Conservation (phyloP, 2,888 invertebrate species). For the Tenthredo amoena region DNA sequence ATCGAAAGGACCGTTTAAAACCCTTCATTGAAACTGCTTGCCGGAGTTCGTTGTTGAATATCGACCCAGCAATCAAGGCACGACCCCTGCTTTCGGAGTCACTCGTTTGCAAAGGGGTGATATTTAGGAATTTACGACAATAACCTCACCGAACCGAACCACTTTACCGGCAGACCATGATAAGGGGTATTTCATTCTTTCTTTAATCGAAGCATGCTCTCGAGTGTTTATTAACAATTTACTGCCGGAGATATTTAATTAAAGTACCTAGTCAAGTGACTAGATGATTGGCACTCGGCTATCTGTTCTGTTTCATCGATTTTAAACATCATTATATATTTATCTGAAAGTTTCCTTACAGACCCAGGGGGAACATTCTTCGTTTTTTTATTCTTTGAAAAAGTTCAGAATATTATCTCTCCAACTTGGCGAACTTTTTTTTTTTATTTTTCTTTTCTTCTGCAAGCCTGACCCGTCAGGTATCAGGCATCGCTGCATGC, state of each 20-base stretch:
- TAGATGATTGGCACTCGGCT: constrained; percentile 28
- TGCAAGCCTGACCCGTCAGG: constrained; percentile 2
- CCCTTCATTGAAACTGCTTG: constrained; percentile 35
- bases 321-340: neutral
- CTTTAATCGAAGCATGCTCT: constrained; percentile 23
- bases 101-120: constrained; percentile 34
- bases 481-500: constrained; percentile 36
- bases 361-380: neutral
- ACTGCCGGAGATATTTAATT: constrained; percentile 28
- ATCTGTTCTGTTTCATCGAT: constrained; percentile 13
- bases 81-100: neutral
- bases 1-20: constrained; percentile 42
- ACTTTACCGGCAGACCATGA: constrained; percentile 10
- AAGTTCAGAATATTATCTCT: constrained; percentile 1
- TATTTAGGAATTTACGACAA: constrained; percentile 42
- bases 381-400: neutral
- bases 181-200: constrained; percentile 42
- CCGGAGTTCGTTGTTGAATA: constrained; percentile 27
- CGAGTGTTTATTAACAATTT: constrained; percentile 47
- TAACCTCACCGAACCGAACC: neutral
- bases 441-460: too few relatives aligned
- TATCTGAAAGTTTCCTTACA: neutral
- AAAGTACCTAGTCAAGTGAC: constrained; percentile 26
- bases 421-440: neutral
- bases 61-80: constrained; percentile 41